Evolutionary conservation across 2,113 vertebrate genomes (phyloP), one percentile per base, ranked within the genome.

Genomic region (Opisthocomus hoazin): DNA sequence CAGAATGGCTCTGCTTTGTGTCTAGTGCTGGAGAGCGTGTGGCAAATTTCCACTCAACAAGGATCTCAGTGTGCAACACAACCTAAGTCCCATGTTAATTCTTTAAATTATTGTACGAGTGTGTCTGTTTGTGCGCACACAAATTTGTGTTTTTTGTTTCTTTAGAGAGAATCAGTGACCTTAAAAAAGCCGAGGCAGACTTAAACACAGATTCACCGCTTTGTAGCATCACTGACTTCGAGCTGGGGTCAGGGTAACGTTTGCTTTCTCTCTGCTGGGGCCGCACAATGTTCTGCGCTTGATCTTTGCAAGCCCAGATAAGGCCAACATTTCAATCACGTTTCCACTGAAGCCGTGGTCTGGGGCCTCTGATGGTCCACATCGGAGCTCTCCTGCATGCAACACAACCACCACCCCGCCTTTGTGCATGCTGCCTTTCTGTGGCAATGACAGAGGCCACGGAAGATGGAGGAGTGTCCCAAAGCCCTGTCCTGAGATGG

Each of bases 21-120:
- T 97, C 96, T 94, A 26, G 58, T 68, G 63, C 76, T 82, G 78
- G 71, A 82, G 87, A 95, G 75, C 95, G 95, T 96, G 95, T 96
- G 96, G 97, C 71, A 79, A 82, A 93, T 80, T 89, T 94, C 87
- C 84, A 90, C 78, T 85, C 92, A 93, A 77, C 82, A 83, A 65
- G 66, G 89, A 63, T n/a, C 60, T 57, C 39, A 57, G 19, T 87
- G 87, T 90, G 76, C 78, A 75, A 84, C 43, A 63, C 65, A 86
- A 92, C 88, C 76, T 90, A 95, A 94, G 93, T 89, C 91, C 73
- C 0, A 0, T 51, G 63, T 91, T 95, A 96, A 96, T 94, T 93
- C 77, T 95, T 95, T 89, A 95, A 94, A 96, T 97, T 95, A 93
- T 60, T 66, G 14, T 37, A 11, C 13, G 65, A 39, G 26, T 54